phyloP scores from a whole-genome alignment of 2,797 vertebrate genomes.

The Agapornis canus region DNA sequence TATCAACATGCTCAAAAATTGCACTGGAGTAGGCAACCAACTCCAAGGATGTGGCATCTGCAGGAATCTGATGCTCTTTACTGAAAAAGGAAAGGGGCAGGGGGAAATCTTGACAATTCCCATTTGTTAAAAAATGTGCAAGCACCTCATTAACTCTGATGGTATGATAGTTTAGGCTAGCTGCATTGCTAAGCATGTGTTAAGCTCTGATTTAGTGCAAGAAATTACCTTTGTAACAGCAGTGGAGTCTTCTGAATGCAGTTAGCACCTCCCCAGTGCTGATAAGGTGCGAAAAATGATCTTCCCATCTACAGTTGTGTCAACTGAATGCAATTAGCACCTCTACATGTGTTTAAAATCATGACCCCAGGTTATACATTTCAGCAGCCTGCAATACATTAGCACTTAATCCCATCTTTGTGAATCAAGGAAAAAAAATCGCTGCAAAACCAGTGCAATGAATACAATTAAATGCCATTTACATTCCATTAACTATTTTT shows the following conservation, averaged over 20 bases:
- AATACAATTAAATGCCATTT: slow-evolving; percentile 38
- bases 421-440: background rate
- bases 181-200: slow-evolving; percentile 52
- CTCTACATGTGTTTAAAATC: slow-evolving; percentile 72
- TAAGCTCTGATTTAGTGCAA: slow-evolving; percentile 46
- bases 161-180: slow-evolving; percentile 50
- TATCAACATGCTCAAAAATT: background rate
- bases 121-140: background rate
- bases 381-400: slow-evolving; percentile 46
- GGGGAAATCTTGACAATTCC: background rate
- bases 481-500: slow-evolving; percentile 45
- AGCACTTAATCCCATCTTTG: slow-evolving; percentile 52
- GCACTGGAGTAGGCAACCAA: background rate
- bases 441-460: background rate
- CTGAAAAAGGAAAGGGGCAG: background rate
- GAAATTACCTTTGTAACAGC: slow-evolving; percentile 64
- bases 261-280: slow-evolving; percentile 48
- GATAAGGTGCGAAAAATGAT: slow-evolving; percentile 74
- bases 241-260: slow-evolving; percentile 56
- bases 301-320: slow-evolving; percentile 71
- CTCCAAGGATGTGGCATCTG: background rate
- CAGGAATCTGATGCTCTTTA: background rate
- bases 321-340: slow-evolving; percentile 78
- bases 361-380: slow-evolving; percentile 72
- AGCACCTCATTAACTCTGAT: slow-evolving; percentile 57